These are phyloP conservation scores for Arrhopalites spinosus DNA, from an alignment of 2,888 invertebrate genomes.

Conservation along the genomic window DNA sequence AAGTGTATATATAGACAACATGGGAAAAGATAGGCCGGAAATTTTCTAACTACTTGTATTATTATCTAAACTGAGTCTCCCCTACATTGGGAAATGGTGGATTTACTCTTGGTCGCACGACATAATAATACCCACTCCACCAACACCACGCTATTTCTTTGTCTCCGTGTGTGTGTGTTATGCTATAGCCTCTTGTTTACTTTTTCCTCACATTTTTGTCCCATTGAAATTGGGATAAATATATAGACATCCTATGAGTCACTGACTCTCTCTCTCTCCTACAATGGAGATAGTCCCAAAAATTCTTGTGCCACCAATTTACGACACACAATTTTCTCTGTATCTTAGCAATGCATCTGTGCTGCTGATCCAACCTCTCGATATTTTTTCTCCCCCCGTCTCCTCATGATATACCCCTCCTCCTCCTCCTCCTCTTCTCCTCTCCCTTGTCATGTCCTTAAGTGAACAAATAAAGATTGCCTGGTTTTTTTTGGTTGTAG, in stretches of 20 bases:
- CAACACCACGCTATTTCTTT: neutral
- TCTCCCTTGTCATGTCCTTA: neutral
- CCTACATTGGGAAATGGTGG: conserved; percentile 19
- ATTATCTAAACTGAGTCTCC: conserved; percentile 26
- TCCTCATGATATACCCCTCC: conserved; percentile 14
- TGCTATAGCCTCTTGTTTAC: neutral
- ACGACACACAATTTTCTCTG: conserved; percentile 18
- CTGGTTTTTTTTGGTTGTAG: neutral
- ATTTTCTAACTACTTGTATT: conserved; percentile 28
- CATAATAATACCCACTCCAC: conserved; percentile 29
- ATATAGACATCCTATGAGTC: too few relatives aligned
- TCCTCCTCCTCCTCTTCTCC: neutral
- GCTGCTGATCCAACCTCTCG: conserved; percentile 14
- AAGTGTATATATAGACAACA: too few relatives aligned
- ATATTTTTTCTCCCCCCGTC: conserved; percentile 20
- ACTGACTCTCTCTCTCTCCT: neutral
- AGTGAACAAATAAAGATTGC: conserved; percentile 24
- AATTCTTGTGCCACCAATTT: conserved; percentile 16
- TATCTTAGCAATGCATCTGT: conserved; percentile 30
- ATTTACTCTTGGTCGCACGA: neutral
- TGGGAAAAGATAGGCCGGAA: conserved; percentile 32
- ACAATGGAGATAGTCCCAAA: neutral
- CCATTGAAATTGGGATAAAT: neutral
- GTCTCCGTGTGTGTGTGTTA: neutral
- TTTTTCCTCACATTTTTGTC: conserved; percentile 14